phyloP scores from a whole-genome alignment of 2,888 invertebrate genomes.

The Pachycephus smyrnensis region DNA sequence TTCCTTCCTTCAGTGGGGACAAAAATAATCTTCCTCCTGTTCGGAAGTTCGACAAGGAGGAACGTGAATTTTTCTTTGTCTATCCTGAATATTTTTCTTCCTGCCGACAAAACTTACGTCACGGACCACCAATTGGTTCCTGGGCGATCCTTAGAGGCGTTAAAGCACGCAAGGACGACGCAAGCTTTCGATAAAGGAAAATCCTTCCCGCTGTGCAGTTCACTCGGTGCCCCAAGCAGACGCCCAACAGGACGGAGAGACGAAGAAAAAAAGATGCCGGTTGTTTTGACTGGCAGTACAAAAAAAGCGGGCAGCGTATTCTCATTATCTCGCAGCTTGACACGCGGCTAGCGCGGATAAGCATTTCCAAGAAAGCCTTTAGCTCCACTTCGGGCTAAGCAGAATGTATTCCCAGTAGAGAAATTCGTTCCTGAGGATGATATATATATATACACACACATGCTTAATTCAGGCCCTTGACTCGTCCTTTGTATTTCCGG shows the following conservation, averaged over 20 bases:
- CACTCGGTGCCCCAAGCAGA: background rate
- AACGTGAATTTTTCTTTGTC: background rate
- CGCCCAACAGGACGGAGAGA: background rate
- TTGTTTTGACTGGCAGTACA: background rate
- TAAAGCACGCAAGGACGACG: too few relatives aligned
- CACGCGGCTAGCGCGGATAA: background rate
- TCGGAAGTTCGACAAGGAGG: background rate
- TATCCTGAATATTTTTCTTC: background rate
- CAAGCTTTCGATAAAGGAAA: background rate
- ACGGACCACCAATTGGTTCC: background rate
- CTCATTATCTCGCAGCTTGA: background rate
- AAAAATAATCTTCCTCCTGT: background rate
- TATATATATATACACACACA: background rate
- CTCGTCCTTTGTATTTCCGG: background rate
- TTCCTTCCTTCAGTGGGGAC: background rate
- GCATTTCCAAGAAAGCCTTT: background rate
- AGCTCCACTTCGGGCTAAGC: background rate
- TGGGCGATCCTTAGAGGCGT: background rate
- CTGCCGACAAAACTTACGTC: background rate
- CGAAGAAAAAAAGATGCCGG: background rate
- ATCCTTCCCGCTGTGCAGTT: background rate
- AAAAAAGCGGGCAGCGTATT: background rate
- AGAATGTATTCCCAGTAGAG: background rate
- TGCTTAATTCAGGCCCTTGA: background rate
- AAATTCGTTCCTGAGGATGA: too few relatives aligned